Conservation (phyloP, 2,888 invertebrate genomes). For the Ichneumoninae sp. region DNA sequence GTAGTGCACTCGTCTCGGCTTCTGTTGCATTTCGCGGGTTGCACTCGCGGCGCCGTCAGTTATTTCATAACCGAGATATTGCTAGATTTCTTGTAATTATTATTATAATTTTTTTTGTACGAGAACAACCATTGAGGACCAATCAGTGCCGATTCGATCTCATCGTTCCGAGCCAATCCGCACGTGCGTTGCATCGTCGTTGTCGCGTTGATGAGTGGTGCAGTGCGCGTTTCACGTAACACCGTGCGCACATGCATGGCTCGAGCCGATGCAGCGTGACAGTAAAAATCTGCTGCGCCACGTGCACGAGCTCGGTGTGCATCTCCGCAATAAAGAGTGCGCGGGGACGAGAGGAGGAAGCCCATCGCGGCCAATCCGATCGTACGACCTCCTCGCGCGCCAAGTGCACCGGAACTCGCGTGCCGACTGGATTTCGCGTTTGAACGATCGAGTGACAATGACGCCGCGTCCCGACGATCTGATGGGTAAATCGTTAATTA, state of each 20-base stretch:
- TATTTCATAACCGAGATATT: slow-evolving; percentile 6
- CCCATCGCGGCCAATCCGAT: slow-evolving; percentile 73
- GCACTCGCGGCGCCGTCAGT: slow-evolving; percentile 18
- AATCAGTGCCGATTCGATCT: slow-evolving; percentile 2
- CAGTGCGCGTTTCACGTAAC: slow-evolving; percentile 56
- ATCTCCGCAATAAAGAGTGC: slow-evolving; percentile 16
- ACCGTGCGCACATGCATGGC: slow-evolving; percentile 52
- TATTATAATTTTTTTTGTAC: background rate
- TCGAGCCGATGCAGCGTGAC: slow-evolving; percentile 12
- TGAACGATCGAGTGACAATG: slow-evolving; percentile 24
- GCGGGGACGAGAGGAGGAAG: slow-evolving; percentile 23
- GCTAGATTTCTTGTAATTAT: background rate
- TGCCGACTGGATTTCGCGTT: background rate
- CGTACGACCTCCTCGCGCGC: slow-evolving; percentile 69
- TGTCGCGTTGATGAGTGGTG: slow-evolving; percentile 47
- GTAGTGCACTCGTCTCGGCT: slow-evolving; percentile 61
- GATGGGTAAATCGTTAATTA: slow-evolving; percentile 69
- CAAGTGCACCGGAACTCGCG: slow-evolving; percentile 22
- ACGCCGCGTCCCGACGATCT: slow-evolving; percentile 45
- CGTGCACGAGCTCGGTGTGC: slow-evolving; percentile 31
- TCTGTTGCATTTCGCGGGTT: slow-evolving; percentile 33
- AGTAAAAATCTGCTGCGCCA: slow-evolving; percentile 19
- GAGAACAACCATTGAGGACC: background rate
- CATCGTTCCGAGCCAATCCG: slow-evolving; percentile 8
- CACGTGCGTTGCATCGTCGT: slow-evolving; percentile 31